Conservation (phyloP, 2,113 vertebrate genomes). For the Aspidoscelis tigris region DNA sequence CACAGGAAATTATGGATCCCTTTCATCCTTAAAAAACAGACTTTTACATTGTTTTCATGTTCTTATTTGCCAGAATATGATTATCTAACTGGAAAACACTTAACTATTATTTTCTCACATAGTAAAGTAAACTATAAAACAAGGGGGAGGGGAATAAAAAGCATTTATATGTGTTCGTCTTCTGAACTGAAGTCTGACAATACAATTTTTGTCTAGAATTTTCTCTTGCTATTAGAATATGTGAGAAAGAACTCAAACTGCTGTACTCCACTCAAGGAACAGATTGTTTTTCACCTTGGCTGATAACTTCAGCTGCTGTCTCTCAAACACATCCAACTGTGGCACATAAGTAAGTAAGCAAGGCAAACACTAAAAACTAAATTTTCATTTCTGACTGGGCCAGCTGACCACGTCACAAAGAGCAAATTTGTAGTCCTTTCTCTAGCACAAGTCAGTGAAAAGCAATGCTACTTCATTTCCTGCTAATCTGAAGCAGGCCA, state of each 20-base stretch:
- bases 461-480: slow-evolving; percentile 8
- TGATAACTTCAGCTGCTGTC: slow-evolving; percentile 38
- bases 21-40: neutral
- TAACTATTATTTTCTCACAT: neutral
- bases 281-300: slow-evolving; percentile 27
- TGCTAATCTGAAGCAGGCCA: rapidly evolving
- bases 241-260: slow-evolving; percentile 52
- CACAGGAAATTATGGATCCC: neutral
- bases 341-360: slow-evolving; percentile 1
- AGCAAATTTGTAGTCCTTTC: neutral
- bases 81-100: neutral
- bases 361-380: slow-evolving; percentile 29
- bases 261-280: slow-evolving; percentile 38
- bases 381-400: slow-evolving; percentile 27
- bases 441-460: slow-evolving; percentile 1
- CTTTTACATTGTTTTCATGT: neutral
- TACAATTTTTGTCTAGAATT: slow-evolving; percentile 45
- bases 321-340: neutral
- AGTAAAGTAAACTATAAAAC: neutral
- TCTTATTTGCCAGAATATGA: neutral
- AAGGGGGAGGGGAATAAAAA: neutral
- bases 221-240: slow-evolving; percentile 51
- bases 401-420: neutral
- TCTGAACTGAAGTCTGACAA: slow-evolving; percentile 42
- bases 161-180: slow-evolving; percentile 30